Conservation (phyloP, 92 coral and sea anemone species). For the Heliopora coerulea region DNA sequence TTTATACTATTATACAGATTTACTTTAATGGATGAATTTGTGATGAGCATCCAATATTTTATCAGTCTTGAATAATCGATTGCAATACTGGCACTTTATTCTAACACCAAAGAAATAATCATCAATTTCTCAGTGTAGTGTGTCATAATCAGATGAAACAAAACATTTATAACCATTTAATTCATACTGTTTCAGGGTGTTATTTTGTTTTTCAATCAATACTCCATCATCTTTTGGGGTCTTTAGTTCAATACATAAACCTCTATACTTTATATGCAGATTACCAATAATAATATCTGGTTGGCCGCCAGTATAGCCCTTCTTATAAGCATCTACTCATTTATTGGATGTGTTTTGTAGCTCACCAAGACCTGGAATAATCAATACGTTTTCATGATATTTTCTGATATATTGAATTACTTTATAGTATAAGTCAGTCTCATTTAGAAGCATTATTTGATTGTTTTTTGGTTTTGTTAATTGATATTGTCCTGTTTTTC, state of each 20-base stretch:
- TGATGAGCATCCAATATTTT: no score
- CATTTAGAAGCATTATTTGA: background rate
- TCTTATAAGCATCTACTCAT: background rate
- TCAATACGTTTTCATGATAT: background rate
- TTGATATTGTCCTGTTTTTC: background rate
- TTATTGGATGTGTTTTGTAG: background rate
- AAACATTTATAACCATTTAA: background rate
- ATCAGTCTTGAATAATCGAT: no score
- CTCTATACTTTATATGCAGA: background rate
- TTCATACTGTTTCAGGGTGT: background rate
- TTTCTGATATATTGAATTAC: conserved; percentile 4
- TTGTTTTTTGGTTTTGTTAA: background rate
- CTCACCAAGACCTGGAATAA: conserved; percentile 18
- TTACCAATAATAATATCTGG: conserved; percentile 30
- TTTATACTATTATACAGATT: no score
- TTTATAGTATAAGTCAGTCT: conserved; percentile 3
- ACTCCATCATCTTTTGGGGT: background rate
- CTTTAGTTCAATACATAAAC: background rate
- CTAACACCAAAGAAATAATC: background rate
- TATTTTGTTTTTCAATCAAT: background rate
- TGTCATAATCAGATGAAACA: background rate
- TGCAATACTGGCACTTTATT: no score
- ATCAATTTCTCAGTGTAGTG: no score
- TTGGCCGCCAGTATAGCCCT: conserved; percentile 24
- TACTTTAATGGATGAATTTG: no score